Evolutionary conservation across 2,888 invertebrate species (phyloP), one percentile per base, ranked within the genome.

Genomic region (Theretra japonica): DNA sequence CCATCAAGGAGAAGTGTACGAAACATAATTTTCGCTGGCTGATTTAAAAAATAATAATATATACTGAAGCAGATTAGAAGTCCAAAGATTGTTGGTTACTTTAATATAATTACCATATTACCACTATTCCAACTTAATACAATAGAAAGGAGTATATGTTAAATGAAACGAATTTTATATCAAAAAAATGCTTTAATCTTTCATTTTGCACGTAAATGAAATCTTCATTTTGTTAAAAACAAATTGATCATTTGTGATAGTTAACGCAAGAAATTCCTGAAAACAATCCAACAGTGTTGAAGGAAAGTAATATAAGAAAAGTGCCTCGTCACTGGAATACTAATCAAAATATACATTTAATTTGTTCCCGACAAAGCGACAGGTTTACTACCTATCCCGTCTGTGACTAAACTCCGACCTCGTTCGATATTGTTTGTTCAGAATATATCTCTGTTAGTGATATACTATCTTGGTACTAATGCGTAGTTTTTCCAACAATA

Each of bases 331-430:
- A 17, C 48, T 48, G 17, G 65, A 65, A 65, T 65, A 65, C 65
- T 65, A 65, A 65, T 65, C 65, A 48, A 65, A 65, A 65, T 48
- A 65, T 65, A 48, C 65, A 65, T 65, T 65, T 65, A 48, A 65
- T 65, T 65, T 65, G 65, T 65, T 65, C 65, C 65, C 65, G 65
- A 65, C 65, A 65, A 65, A 65, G 65, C 65, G 65, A 65, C 65
- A 65, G 48, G 65, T 65, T 65, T 65, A 65, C 65, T 65, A 65
- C 65, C 65, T 65, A 17, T 23, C 48, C 65, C 48, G 41, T 48
- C 65, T 65, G 60, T n/a, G 65, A 65, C 62, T 62, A 33, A 48
- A 48, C 65, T 65, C 23, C 65, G 65, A 65, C 41, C 65, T 65
- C 65, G 65, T 48, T 48, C 48, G 23, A 65, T 65, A 65, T 65